Base-by-base conservation (phyloP, 2,888 invertebrate species). In the Leptothorax acervorum region DNA sequence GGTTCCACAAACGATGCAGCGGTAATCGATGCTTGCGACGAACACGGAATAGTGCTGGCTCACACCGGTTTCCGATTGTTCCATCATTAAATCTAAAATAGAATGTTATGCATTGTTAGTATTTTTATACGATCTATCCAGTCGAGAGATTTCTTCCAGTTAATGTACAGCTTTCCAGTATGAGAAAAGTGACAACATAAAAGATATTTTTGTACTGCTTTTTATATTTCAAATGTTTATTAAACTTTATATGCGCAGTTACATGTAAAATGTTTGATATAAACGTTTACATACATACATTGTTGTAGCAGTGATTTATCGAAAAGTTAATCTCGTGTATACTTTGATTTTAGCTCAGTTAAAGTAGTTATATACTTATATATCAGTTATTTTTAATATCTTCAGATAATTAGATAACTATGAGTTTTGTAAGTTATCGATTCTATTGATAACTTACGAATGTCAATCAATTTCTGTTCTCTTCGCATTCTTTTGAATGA, bases 1-100 rank as follows among this genome's bases (percentile, higher is more conserved):
- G 99, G 99, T 12, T 99, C 99, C 1, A 98, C 97, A 90, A 99
- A 99, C 94, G 99, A 99, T 94, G 96, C 96, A 76, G 97, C 97
- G 88, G 98, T 99, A 11, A 97, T 98, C 87, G 96, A 97, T 70
- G 99, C 99, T 23, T 99, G 99, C 95, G 96, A 99, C 94, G 98
- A 99, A 90, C 98, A 99, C 95, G 96, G 96, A 82, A 98, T 99
- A 89, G 96, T 97, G 4, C 95, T 99, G 92, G 97, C 97, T 6
- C 99, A 99, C 94, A 99, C 99, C 28, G 97, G 97, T 94, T 95
- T 99, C 35, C 96, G 99, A 86, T 96, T 99, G 18, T 99, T 99
- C 97, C 99, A 99, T 94, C 99, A 99, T 95, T 99, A 95, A 96
- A 83, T 88, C 12, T 18, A 9, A 35, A 35, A 35, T 65, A 45